Conservation (phyloP, 1,140 invertebrate genomes). For the Galleria mellonella region DNA sequence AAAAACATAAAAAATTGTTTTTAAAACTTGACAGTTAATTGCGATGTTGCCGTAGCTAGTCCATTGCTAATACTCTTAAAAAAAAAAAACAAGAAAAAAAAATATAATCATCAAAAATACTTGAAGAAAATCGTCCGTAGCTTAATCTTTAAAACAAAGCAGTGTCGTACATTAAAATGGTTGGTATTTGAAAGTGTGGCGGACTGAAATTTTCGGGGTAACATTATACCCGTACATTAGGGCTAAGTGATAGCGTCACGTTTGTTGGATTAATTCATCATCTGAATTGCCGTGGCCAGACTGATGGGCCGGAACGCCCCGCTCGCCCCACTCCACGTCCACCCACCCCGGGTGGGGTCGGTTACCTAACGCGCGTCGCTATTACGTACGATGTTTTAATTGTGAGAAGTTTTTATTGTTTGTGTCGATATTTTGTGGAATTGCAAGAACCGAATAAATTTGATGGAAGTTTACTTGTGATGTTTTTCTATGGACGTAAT, state of each 20-base stretch:
- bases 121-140: slow-evolving; percentile 12
- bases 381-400: slow-evolving; percentile 48
- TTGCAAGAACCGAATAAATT: no score
- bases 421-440: no score
- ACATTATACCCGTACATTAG: slow-evolving; percentile 72
- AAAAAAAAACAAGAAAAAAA: slow-evolving; percentile 18
- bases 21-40: no score
- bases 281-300: slow-evolving; percentile 72
- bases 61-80: slow-evolving; percentile 12
- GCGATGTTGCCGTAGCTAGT: no score
- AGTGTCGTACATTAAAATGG: slow-evolving; percentile 25
- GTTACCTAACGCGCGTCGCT: slow-evolving; percentile 16
- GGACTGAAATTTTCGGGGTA: slow-evolving; percentile 59
- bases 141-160: slow-evolving; percentile 19
- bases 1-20: no score
- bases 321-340: slow-evolving; percentile 5
- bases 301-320: slow-evolving; percentile 65
- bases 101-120: no score
- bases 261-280: slow-evolving; percentile 74
- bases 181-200: slow-evolving; percentile 24
- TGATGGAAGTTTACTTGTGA: no score
- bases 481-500: no score
- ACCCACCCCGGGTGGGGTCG: slow-evolving; percentile 10
- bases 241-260: slow-evolving; percentile 72
- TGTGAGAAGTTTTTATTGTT: slow-evolving; percentile 4